phyloP scores from a whole-genome alignment of 2,113 vertebrate species.

The Ctenodactylus gundi region DNA sequence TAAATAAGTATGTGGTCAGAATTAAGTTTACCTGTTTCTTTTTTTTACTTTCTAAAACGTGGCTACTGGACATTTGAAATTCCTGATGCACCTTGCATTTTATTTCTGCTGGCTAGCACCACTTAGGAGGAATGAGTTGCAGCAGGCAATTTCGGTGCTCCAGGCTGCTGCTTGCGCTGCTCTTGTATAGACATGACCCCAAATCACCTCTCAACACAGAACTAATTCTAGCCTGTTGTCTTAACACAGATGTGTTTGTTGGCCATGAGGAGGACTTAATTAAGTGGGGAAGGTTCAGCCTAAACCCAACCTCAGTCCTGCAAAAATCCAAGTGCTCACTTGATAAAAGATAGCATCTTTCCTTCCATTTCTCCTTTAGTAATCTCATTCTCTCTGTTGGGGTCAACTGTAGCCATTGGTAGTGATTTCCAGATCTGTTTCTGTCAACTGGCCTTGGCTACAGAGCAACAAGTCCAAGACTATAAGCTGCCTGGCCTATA shows the following conservation, averaged over 20 bases:
- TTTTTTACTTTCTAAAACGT: constrained; percentile 11
- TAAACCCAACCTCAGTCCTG: constrained; percentile 9
- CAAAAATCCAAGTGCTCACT: constrained; percentile 41
- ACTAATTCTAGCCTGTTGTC: constrained; percentile 30
- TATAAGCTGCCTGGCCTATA: background rate
- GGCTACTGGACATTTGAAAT: background rate
- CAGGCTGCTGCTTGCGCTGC: background rate
- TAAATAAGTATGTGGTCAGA: constrained; percentile 29
- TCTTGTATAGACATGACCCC: constrained; percentile 49
- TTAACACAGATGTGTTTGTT: constrained; percentile 48
- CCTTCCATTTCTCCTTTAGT: background rate
- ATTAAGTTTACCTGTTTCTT: constrained; percentile 14
- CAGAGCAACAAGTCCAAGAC: background rate
- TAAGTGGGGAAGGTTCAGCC: background rate
- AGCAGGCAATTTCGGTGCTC: background rate
- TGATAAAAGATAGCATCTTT: background rate
- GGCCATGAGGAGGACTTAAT: constrained; percentile 36
- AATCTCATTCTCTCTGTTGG: background rate
- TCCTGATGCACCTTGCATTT: background rate
- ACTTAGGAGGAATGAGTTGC: background rate
- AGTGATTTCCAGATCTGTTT: background rate
- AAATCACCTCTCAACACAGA: constrained; percentile 43
- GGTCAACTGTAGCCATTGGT: background rate
- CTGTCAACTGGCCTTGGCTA: background rate
- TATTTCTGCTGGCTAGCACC: background rate